Percentiles rank a stretch among this genome's conserved stretches.
Conservation (phyloP, 2,113 vertebrate species). For the Saguinus midas region DNA sequence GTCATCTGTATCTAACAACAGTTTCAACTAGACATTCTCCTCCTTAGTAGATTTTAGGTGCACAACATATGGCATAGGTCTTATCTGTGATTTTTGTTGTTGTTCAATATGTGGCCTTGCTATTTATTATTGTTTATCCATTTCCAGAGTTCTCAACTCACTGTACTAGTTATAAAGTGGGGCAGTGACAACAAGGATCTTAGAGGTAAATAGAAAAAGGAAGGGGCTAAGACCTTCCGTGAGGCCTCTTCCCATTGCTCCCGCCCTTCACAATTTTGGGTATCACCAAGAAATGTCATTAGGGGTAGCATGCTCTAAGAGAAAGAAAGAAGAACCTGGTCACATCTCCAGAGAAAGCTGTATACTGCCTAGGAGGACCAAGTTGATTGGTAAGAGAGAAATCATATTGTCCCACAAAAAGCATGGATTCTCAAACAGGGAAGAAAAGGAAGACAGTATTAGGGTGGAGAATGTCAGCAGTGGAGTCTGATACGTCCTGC, state of each 20-base stretch:
- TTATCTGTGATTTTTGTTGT: neutral
- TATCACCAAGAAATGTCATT: constrained; percentile 1
- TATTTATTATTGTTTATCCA: neutral
- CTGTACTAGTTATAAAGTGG: neutral
- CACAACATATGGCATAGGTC: neutral
- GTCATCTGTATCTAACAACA: neutral
- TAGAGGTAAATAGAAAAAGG: neutral
- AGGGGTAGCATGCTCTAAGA: neutral
- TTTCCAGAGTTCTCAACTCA: neutral
- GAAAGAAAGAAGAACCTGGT: neutral
- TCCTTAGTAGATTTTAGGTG: neutral
- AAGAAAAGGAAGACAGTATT: neutral
- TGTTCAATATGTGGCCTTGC: neutral
- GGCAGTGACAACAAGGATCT: neutral
- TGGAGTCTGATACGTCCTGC: neutral
- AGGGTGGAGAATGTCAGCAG: neutral
- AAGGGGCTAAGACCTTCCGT: neutral
- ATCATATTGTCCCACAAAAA: neutral
- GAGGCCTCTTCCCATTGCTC: neutral
- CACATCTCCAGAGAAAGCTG: neutral
- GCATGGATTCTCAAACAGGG: neutral
- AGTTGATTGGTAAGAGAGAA: neutral
- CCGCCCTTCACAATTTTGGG: neutral
- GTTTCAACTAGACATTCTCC: neutral
- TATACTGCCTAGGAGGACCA: neutral